A percentile compares a stretch with the other conserved stretches of the same genome.
phyloP scores from a whole-genome alignment of 2,113 vertebrate genomes.

The Larimichthys polyactis region DNA sequence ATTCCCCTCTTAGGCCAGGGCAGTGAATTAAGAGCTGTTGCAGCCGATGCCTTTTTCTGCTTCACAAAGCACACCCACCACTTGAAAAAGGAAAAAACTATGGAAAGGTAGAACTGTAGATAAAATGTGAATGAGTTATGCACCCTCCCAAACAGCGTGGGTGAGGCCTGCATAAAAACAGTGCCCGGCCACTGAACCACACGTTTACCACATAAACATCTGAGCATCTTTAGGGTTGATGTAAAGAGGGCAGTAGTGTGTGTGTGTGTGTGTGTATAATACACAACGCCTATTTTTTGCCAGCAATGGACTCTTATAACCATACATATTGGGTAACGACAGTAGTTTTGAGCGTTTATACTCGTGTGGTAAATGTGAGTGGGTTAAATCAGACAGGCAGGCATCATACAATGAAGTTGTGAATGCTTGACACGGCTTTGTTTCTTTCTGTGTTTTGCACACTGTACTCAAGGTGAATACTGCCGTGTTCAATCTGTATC shows the following conservation, averaged over 20 bases:
- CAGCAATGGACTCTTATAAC: conserved; percentile 8
- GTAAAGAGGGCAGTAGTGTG: conserved; percentile 7
- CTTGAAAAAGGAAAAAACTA: conserved; percentile 3
- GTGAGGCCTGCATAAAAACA: conserved; percentile 14
- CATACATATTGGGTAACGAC: not conserved
- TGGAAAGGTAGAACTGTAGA: conserved; percentile 10
- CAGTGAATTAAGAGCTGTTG: conserved; percentile 47
- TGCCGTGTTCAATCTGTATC: not conserved
- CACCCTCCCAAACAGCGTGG: too few relatives aligned
- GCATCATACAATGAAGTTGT: not conserved
- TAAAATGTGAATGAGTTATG: conserved; percentile 30
- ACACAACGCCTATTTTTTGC: conserved; percentile 20
- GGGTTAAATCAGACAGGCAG: not conserved
- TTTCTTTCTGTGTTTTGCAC: not conserved
- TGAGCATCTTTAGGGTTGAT: conserved; percentile 17
- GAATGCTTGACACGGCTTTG: not conserved
- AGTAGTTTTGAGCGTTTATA: not conserved
- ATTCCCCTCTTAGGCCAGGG: conserved; percentile 40
- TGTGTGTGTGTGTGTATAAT: not conserved
- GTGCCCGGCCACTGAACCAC: conserved; percentile 11
- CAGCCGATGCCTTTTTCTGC: conserved; percentile 21
- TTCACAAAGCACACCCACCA: conserved; percentile 28
- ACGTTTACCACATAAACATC: conserved; percentile 26
- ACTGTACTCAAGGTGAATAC: not conserved
- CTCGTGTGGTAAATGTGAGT: not conserved